Evolutionary conservation across 2,113 vertebrate species (phyloP), one percentile per base, ranked within the genome.

Genomic region (Thamnophis sirtalis): DNA sequence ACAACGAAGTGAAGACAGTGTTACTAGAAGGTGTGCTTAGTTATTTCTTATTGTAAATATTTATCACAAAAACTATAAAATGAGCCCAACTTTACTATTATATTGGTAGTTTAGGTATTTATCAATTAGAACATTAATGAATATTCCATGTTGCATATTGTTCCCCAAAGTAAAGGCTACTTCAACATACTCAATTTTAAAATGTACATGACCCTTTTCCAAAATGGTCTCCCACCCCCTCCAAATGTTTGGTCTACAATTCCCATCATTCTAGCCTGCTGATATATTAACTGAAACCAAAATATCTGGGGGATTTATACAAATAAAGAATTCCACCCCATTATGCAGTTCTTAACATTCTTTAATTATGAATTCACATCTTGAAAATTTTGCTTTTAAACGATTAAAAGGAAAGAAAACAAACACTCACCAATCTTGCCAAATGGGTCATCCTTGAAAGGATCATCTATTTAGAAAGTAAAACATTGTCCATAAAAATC

Each of bases 381-480:
- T 60, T 9, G n/a, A 54, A 53, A 22, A 8, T 13, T 87, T 11
- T 89, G 8, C 15, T 84, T 17, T 90, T 80, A 13, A 94, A 63
- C 13, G 1, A 43, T 33, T 90, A 54, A 91, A 13, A 88, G n/a
- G 11, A 89, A 51, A 19, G 43, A 19, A 50, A 54, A 53, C 21
- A 19, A 53, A 60, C 93, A 97, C 96, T 97, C 89, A 99, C 99
- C 99, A 89, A 98, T 98, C 98, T 99, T 99, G 91, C 98, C 98
- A 97, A 99, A 99, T 58, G 98, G 99, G 96, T 99, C 99, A 95
- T 99, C 98, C 95, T 98, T 99, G 96, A 99, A 99, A 91, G 98
- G 99, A 97, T 99, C 99, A 93, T 97, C 99, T 99, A 89, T 93
- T 89, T 33, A 55, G 91, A 97, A 94, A 91, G 49, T 94, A 89